Conservation (phyloP, 2,797 vertebrate species). For the Muscicapa comitata region DNA sequence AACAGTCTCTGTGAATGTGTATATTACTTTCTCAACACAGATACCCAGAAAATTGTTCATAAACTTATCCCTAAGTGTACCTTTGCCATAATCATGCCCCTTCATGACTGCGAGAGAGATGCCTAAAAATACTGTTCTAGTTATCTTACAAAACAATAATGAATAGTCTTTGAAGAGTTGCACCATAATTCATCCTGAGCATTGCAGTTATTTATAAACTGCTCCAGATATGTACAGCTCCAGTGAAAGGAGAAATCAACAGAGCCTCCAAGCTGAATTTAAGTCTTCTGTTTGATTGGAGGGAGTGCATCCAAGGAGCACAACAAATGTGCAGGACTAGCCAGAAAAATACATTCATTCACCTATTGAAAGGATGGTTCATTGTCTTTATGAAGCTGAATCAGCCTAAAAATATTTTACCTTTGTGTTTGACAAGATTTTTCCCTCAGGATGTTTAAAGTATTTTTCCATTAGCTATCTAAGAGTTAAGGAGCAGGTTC, state of each 20-base stretch:
- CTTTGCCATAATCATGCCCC: not conserved
- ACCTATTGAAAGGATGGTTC: slow-evolving; percentile 8
- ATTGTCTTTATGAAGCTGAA: not conserved
- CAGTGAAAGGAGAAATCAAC: not conserved
- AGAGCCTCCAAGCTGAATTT: slow-evolving; percentile 35
- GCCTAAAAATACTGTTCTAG: not conserved
- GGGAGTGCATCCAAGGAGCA: not conserved
- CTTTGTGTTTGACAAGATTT: slow-evolving; percentile 10
- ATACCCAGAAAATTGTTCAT: not conserved
- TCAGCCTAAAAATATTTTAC: slow-evolving; percentile 29
- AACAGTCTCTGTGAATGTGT: not conserved
- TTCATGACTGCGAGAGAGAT: not conserved
- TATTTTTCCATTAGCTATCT: slow-evolving; percentile 33
- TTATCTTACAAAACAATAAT: not conserved
- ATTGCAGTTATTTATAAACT: slow-evolving; percentile 51
- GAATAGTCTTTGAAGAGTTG: slow-evolving; percentile 21
- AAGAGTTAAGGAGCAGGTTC: slow-evolving; percentile 1
- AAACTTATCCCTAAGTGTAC: not conserved
- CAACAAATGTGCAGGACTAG: not conserved
- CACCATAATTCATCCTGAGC: not conserved
- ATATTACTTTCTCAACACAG: not conserved
- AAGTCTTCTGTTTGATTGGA: not conserved
- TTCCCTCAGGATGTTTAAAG: not conserved
- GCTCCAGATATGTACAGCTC: not conserved
- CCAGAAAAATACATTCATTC: not conserved